phyloP scores from a whole-genome alignment of 2,113 vertebrate genomes.

The Hippocampus mohnikei region DNA sequence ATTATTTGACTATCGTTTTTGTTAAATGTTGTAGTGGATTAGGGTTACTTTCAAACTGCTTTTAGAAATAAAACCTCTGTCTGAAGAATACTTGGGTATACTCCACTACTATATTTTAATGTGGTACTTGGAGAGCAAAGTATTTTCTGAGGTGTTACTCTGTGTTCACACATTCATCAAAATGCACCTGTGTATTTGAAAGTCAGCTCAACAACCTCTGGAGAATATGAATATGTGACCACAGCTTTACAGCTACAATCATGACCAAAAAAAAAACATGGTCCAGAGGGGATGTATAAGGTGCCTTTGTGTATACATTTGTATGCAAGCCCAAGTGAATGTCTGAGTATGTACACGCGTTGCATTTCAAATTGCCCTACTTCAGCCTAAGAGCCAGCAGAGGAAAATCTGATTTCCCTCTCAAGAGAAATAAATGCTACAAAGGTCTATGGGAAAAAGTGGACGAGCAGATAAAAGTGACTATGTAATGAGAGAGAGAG shows the following conservation, averaged over 20 bases:
- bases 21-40: not conserved
- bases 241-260: conserved; percentile 48
- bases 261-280: conserved; percentile 20
- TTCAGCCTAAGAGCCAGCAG: conserved; percentile 32
- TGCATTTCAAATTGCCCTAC: conserved; percentile 25
- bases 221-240: conserved; percentile 37
- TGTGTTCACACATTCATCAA: not conserved
- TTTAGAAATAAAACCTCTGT: not conserved
- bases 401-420: conserved; percentile 34
- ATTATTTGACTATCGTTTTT: not conserved
- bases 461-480: conserved; percentile 15
- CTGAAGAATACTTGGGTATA: not conserved
- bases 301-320: conserved; percentile 7
- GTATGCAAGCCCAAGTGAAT: not conserved
- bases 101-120: not conserved
- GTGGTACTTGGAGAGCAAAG: not conserved
- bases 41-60: not conserved
- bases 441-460: conserved; percentile 5
- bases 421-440: conserved; percentile 5
- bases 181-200: conserved; percentile 18
- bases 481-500: conserved; percentile 11
- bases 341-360: not conserved
- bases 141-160: not conserved
- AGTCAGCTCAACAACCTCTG: conserved; percentile 36
- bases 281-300: conserved; percentile 18